Percentiles rank a stretch among this genome's conserved stretches.
These are phyloP conservation scores for Zaprionus kolodkinae DNA, from an alignment of 1,140 invertebrate species.

Conservation along the genomic window DNA sequence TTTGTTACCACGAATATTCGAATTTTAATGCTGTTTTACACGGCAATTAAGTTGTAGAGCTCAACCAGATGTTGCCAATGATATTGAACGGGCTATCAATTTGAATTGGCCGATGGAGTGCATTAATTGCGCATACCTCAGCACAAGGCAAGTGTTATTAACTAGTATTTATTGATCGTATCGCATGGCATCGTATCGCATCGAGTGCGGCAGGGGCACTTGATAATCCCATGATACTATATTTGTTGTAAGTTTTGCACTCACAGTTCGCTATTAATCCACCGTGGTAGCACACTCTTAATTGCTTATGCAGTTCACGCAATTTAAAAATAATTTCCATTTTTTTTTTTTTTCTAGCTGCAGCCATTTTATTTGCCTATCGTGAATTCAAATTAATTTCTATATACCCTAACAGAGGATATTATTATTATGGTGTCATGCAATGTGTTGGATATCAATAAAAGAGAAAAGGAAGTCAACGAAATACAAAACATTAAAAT, in stretches of 20 bases:
- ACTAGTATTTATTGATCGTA: constrained; percentile 28
- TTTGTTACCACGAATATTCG: constrained; percentile 18
- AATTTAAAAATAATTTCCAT: constrained; percentile 36
- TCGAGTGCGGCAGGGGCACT: background rate
- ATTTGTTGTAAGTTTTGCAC: background rate
- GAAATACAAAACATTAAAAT: background rate
- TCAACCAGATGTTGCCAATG: constrained; percentile 42
- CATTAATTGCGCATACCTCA: constrained; percentile 34
- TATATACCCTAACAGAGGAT: background rate
- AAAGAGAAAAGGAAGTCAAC: background rate
- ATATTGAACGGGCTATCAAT: constrained; percentile 37
- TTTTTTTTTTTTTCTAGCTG: constrained; percentile 31
- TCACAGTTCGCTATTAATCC: background rate
- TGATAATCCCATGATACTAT: background rate
- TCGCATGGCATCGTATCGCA: constrained; percentile 4
- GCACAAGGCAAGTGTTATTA: constrained; percentile 19
- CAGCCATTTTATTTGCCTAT: constrained; percentile 35
- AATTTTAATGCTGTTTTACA: constrained; percentile 69
- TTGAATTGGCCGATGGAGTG: constrained; percentile 28
- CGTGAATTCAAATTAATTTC: constrained; percentile 38
- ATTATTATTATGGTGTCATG: background rate
- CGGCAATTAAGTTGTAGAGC: constrained; percentile 70
- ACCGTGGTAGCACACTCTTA: background rate
- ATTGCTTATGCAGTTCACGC: constrained; percentile 36
- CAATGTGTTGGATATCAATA: background rate